A percentile compares a stretch with the other conserved stretches of the same genome.
Conservation (phyloP, 2,888 invertebrate genomes). For the Galerucella nymphaeae region DNA sequence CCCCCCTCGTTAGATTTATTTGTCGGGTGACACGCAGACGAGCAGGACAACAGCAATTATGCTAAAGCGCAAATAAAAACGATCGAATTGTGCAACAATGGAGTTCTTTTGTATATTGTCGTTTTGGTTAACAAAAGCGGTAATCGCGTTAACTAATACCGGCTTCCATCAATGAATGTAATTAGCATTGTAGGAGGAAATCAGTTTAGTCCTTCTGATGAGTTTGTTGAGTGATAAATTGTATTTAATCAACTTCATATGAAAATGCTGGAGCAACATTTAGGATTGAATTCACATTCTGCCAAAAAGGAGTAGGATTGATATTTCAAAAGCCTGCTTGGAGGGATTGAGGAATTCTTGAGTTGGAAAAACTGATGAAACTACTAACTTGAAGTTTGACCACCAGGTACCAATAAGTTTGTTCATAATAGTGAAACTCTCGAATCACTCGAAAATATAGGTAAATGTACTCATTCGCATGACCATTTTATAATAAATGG, state of each 20-base stretch:
- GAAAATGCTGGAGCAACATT: not conserved
- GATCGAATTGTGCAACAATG: slow-evolving; percentile 40
- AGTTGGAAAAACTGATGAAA: too few species aligned
- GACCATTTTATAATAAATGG: too few species aligned
- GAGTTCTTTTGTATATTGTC: slow-evolving; percentile 26
- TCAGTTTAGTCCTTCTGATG: not conserved
- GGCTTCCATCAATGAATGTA: slow-evolving; percentile 36
- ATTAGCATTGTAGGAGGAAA: slow-evolving; percentile 21
- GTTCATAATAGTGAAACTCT: too few species aligned
- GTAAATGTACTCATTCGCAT: too few species aligned
- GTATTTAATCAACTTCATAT: slow-evolving; percentile 12
- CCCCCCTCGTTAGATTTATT: slow-evolving; percentile 43
- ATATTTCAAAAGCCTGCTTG: too few species aligned
- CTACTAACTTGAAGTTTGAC: too few species aligned
- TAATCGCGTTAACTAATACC: slow-evolving; percentile 48
- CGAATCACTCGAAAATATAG: too few species aligned
- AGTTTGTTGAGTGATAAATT: slow-evolving; percentile 20
- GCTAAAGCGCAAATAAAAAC: slow-evolving; percentile 43
- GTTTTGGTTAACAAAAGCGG: slow-evolving; percentile 47
- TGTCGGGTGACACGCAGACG: slow-evolving; percentile 38
- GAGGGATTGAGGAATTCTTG: too few species aligned
- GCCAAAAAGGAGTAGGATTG: too few species aligned
- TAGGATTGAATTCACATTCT: too few species aligned
- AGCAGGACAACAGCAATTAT: slow-evolving; percentile 40
- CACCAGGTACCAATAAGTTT: too few species aligned